Percentiles rank a stretch among this genome's conserved stretches.
phyloP scores from a whole-genome alignment of 2,113 vertebrate species.

The Porphyrio hochstetteri region DNA sequence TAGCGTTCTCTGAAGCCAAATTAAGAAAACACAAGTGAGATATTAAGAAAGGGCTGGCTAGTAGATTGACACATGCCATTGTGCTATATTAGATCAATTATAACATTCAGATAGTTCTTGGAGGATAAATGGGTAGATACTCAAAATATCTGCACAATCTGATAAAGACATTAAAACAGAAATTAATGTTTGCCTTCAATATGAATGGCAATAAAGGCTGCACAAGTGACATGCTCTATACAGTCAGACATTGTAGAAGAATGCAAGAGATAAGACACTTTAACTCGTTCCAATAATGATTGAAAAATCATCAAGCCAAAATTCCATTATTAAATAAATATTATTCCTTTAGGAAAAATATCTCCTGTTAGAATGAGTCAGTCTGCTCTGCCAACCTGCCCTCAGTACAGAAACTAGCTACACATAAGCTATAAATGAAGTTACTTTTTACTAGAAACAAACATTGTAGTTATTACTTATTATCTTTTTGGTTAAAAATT shows the following conservation, averaged over 20 bases:
- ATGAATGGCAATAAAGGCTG: slow-evolving; percentile 65
- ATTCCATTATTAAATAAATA: neutral
- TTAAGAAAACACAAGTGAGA: slow-evolving; percentile 18
- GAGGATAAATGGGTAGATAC: slow-evolving; percentile 62
- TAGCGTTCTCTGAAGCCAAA: slow-evolving; percentile 52
- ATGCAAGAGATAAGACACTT: slow-evolving; percentile 41
- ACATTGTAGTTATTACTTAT: neutral
- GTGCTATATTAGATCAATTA: slow-evolving; percentile 40
- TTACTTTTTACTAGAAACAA: neutral
- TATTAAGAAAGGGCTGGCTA: slow-evolving; percentile 19
- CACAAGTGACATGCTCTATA: slow-evolving; percentile 63
- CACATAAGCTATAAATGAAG: neutral
- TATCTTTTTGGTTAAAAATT: neutral
- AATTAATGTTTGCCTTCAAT: slow-evolving; percentile 69
- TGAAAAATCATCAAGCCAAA: neutral
- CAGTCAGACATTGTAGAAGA: slow-evolving; percentile 1
- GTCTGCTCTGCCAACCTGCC: neutral
- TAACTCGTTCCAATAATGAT: slow-evolving; percentile 27
- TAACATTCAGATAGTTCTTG: slow-evolving; percentile 49
- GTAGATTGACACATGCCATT: slow-evolving; percentile 46
- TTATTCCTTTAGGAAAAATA: neutral
- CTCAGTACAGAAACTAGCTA: neutral
- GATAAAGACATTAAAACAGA: slow-evolving; percentile 70
- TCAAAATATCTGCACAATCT: slow-evolving; percentile 69
- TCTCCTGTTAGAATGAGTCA: neutral